phyloP scores from a whole-genome alignment of 53 echinoderm and acorn worm genomes.

The Actinopyga echinites region DNA sequence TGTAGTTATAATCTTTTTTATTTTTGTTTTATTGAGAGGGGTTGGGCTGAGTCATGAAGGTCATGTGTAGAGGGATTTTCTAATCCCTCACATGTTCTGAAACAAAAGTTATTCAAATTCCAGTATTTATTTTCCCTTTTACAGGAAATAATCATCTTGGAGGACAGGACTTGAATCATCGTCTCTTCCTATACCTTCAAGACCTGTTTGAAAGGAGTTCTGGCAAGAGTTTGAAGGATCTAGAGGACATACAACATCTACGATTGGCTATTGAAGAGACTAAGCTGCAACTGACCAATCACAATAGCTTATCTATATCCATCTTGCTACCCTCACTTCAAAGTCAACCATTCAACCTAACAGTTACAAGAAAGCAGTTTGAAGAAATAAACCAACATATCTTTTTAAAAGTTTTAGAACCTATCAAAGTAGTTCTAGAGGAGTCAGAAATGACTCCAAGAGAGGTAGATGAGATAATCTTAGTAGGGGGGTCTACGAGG shows the following conservation, averaged over 20 bases:
- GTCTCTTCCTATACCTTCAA: constrained; percentile 53
- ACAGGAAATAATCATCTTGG: constrained; percentile 83
- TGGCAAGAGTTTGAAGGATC: constrained; percentile 41
- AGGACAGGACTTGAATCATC: constrained; percentile 79
- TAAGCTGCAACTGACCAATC: constrained; percentile 67
- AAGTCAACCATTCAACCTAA: constrained; percentile 38
- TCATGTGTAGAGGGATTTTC: too few relatives aligned
- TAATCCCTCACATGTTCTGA: too few relatives aligned
- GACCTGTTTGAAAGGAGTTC: constrained; percentile 58
- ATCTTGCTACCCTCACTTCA: constrained; percentile 55
- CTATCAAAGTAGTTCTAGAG: constrained; percentile 58
- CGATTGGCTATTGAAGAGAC: constrained; percentile 70
- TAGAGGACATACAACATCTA: constrained; percentile 68
- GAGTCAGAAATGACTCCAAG: constrained; percentile 53
- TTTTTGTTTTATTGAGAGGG: too few relatives aligned
- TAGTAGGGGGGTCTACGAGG: constrained; percentile 78
- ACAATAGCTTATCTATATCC: constrained; percentile 25
- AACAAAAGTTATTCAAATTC: background rate
- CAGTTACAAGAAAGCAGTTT: constrained; percentile 65
- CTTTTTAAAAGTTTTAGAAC: constrained; percentile 71
- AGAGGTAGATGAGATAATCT: constrained; percentile 74
- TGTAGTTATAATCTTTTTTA: too few relatives aligned
- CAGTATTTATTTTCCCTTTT: background rate
- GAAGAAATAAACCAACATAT: constrained; percentile 68
- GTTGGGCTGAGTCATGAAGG: too few relatives aligned